Base-by-base conservation (phyloP, 2,113 vertebrate species). In the Rhinopomastus cyanomelas region DNA sequence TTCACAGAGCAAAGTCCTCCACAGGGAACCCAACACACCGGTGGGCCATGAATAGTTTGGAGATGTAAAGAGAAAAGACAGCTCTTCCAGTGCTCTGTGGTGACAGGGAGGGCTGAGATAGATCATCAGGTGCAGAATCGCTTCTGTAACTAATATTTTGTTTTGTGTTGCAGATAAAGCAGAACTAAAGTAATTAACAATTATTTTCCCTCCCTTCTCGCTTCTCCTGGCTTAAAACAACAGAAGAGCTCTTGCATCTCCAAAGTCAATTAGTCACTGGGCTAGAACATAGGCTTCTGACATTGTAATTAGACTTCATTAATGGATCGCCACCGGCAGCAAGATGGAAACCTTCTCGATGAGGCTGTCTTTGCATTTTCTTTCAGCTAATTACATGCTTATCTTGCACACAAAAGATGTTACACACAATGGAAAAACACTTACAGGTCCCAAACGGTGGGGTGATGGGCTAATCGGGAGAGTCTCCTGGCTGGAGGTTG, bases 171-270 rank as follows among this genome's bases (percentile, higher is more conserved):
- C 46, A 74, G 89, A 94, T 79, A 95, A 81, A 85, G 94, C 76
- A 90, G 75, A 90, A 83, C 79, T 76, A 87, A 96, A 87, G 61
- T 85, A 95, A 96, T 96, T 93, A 95, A 76, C 78, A 82, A 39
- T 72, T 77, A 18, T 37, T 72, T 88, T 66, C 49, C 61, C 89
- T 81, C 67, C 67, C 69, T 72, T 62, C 86, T 81, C 17, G 0
- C 53, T 80, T 94, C 53, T 74, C 86, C 59, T 64, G 53, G 66
- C 81, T 85, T 83, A 64, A 78, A 89, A 90, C 30, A 76, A 87
- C 78, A 76, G 71, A 69, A 88, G 67, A 79, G 76, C 46, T 93
- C 81, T 79, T 56, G 62, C 59, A 44, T 85, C 66, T 84, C 81
- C 8, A 4, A 37, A 77, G 85, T 65, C 88, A 87, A 64, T 85